Evolutionary conservation across 2,888 invertebrate species (phyloP), one percentile per base, ranked within the genome.

Genomic region (Slavum lentiscoides): DNA sequence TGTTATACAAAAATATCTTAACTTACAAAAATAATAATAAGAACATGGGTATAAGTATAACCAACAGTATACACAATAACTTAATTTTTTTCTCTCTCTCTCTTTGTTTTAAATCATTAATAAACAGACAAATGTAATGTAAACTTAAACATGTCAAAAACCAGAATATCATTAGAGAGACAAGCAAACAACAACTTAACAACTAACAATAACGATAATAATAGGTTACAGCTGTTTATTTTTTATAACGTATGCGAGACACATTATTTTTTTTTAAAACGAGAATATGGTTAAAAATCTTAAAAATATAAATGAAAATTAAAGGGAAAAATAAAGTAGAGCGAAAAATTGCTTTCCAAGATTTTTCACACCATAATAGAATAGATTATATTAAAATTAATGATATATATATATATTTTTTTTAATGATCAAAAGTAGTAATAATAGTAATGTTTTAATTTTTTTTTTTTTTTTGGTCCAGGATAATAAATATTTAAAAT

Each of bases 81-180:
- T 75, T 43, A 2, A 43, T 43, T 43, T 43, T 43, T 43, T 6
- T 43, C 43, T 43, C 9, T 75, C n/a, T 6, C 30, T 30, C 30
- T 30, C 30, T 30, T 43, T 67, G 67, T 67, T 43, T 59, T 68
- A 43, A 75, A 67, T 58, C 58, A 43, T 67, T 75, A 75, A 75
- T 59, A 68, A 75, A 75, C 75, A 68, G 59, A 75, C 43, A 68
- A 49, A 75, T 75, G 59, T 75, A 75, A 59, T 67, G 66, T 75
- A 75, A 75, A 75, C 75, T 75, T 75, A 67, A 74, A 75, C 58
- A 23, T 59, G 67, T 75, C n/a, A 68, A 67, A 75, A 68, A 49
- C 15, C 19, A 13, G 59, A 67, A 59, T 68, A 49, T 23, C 59
- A 75, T 9, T 49, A 15, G 49, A 11, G 49, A 49, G 49, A 49